Evolutionary conservation across 2,888 invertebrate genomes (phyloP).

Genomic region (Mimas tiliae): DNA sequence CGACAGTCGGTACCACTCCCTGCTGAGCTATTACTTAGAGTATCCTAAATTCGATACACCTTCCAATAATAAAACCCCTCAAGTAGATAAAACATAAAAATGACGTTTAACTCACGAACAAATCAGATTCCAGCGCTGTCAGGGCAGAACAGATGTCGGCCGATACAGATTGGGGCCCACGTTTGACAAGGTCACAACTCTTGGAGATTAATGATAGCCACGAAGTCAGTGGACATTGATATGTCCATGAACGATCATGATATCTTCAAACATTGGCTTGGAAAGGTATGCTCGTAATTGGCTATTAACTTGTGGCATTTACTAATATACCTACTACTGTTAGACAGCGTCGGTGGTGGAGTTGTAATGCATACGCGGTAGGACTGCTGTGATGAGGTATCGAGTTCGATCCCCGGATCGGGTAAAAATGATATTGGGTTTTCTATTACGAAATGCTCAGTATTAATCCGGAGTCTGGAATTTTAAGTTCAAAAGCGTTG

Average conservation of each 20-base stretch:
- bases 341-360: no score
- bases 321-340: not conserved
- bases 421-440: no score
- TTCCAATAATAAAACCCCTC: not conserved
- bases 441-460: no score
- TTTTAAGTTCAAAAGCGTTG: no score
- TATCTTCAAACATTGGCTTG: not conserved
- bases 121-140: constrained; percentile 59
- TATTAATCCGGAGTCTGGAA: no score
- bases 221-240: not conserved
- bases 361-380: no score
- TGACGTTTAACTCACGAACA: constrained; percentile 75
- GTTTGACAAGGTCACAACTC: constrained; percentile 63
- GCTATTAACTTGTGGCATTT: not conserved
- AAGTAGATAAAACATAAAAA: constrained; percentile 50
- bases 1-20: no score
- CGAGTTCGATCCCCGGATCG: no score
- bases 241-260: not conserved
- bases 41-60: no score
- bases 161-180: constrained; percentile 49
- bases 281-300: not conserved
- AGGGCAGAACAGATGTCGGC: constrained; percentile 44
- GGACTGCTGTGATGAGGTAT: no score
- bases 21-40: no score
- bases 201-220: constrained; percentile 24